A percentile compares a stretch with the other conserved stretches of the same genome.
Conservation (phyloP, 2,113 vertebrate species). For the Salvator merianae region DNA sequence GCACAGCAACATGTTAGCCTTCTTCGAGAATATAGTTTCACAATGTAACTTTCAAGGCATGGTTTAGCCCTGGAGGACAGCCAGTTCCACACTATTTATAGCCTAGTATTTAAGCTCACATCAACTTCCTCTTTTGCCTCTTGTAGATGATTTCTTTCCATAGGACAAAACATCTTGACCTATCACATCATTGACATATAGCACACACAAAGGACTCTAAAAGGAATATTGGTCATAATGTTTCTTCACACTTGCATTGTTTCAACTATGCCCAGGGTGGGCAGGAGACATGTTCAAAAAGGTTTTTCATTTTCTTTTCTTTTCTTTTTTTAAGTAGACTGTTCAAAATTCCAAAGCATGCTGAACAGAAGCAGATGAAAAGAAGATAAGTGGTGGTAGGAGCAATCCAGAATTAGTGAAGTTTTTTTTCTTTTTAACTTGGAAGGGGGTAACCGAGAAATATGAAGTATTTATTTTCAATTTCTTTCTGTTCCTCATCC, state of each 20-base stretch:
- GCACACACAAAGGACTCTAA: background rate
- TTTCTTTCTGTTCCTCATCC: too few species aligned
- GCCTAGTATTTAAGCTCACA: background rate
- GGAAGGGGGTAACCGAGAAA: background rate
- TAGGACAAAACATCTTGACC: slow-evolving; percentile 3
- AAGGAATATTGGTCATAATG: too few species aligned
- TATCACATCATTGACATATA: background rate
- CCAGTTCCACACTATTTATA: slow-evolving; percentile 16
- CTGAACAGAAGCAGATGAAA: too few species aligned
- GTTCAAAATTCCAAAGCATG: too few species aligned
- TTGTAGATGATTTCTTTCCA: background rate
- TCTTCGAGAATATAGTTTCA: background rate
- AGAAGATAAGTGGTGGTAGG: too few species aligned
- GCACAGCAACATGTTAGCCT: background rate
- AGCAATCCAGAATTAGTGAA: too few species aligned
- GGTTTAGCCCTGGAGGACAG: background rate
- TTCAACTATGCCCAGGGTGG: too few species aligned
- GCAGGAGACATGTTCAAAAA: too few species aligned
- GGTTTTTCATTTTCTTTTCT: too few species aligned
- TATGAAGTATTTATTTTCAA: background rate
- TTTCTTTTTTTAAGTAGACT: too few species aligned
- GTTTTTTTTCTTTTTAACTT: too few species aligned
- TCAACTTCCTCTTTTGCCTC: background rate
- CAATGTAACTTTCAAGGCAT: slow-evolving; percentile 1
- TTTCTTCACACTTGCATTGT: too few species aligned